Evolutionary conservation across 2,888 invertebrate genomes (phyloP), one percentile per base, ranked within the genome.

Genomic region (Oligia strigilis): DNA sequence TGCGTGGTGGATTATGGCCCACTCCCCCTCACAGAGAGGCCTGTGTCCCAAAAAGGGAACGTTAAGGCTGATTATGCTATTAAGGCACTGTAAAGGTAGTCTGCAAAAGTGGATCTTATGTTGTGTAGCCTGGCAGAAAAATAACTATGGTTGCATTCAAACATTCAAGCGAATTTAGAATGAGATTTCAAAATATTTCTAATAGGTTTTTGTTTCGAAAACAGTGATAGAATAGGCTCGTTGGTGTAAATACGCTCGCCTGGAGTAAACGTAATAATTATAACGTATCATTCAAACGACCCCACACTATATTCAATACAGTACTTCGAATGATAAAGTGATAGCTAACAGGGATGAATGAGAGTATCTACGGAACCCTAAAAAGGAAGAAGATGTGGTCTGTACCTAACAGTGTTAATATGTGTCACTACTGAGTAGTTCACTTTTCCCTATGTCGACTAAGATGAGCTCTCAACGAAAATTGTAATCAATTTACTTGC

Each of bases 401-500:
- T 72, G 6, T 9, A 55, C 11, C 14, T 36, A 46, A 29, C 2
- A 19, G n/a, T 64, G 6, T 14, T 72, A 72, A 49, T 49, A 65
- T 36, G 77, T 49, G 43, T 29, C 11, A 43, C 1, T 29, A 46
- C 6, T 23, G n/a, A 29, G 17, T 66, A 49, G 40, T 66, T 49
- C 13, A 66, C 17, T 73, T 49, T 66, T 52, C 29, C 29, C 4
- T 58, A 43, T 73, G 6, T 36, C 49, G 40, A 4, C 1, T 5
- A 65, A 23, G 29, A 46, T 29, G 17, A 8, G 40, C 9, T 49
- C 23, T 58, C 46, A 65, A 49, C 4, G 23, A 80, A 49, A 17
- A 64, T 70, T 72, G 73, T 23, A 40, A 81, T 49, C 58, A 72
- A 72, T 80, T 80, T 64, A n/a, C 40, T 70, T 66, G 58, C 77